Evolutionary conservation across 2,797 vertebrate species (phyloP), one percentile per base, ranked within the genome.

Genomic region (Nyctalus aviator): DNA sequence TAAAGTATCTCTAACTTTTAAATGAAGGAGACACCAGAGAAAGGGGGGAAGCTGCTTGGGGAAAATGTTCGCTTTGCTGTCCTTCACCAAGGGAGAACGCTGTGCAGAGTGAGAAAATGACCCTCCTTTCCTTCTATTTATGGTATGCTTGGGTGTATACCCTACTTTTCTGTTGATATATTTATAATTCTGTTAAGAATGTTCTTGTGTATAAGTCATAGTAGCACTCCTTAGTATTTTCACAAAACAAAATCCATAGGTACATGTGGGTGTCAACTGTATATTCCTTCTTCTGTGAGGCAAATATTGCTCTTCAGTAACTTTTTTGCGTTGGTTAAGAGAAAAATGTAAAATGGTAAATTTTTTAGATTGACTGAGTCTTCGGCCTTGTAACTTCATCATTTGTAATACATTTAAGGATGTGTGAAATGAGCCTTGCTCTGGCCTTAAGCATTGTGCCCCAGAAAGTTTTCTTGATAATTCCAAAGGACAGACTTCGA

Each of bases 391-490:
- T 18, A 68, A 35, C 64, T 32, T 20, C 18, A 10, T 32, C 15
- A 32, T 68, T 35, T 32, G 15, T 64, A n/a, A n/a, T 64, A 62
- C 7, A 7, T n/a, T n/a, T 64, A 64, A 64, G 62, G 6, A 64
- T 18, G 30, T 64, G 64, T 68, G 64, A 68, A 32, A 20, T 2
- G 64, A 68, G 64, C n/a, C n/a, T 68, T 18, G 15, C n/a, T 35
- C n/a, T 0, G 15, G 44, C 41, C 20, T 27, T 30, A 30, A 44
- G 8, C 25, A 44, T 46, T 44, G 4, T 10, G 2, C 27, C 9
- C 1, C 1, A n/a, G 72, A 30, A 64, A n/a, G 17, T 20, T 11
- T n/a, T 48, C 72, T 30, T 46, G 2, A n/a, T 27, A n/a, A 48
- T 75, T n/a, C 72, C 44, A n/a, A 48, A 30, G 15, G 17, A 6